A percentile compares a stretch with the other conserved stretches of the same genome.
Evolutionary conservation across 2,113 vertebrate species (phyloP).

Genomic region (Nothoprocta perdicaria): DNA sequence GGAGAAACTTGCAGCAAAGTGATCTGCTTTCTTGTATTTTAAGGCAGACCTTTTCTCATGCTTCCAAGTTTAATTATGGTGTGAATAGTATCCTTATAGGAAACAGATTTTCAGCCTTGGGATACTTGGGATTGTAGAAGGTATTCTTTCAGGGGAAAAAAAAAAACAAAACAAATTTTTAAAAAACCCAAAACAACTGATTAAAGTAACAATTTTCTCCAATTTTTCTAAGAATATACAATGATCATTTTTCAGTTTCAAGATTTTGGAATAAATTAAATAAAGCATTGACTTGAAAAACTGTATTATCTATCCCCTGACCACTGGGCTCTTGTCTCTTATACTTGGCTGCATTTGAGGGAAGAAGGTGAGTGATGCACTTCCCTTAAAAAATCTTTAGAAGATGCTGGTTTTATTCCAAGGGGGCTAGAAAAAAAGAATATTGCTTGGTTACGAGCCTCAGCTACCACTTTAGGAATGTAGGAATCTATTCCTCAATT

Average conservation of each 20-base stretch:
- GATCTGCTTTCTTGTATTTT: background rate
- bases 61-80: slow-evolving; percentile 12
- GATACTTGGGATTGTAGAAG: background rate
- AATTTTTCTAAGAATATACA: background rate
- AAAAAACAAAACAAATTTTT: background rate
- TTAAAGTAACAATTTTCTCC: no score
- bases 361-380: background rate
- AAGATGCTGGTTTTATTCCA: background rate
- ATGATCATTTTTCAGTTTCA: background rate
- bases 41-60: background rate
- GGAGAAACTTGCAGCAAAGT: slow-evolving; percentile 7
- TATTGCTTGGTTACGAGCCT: background rate
- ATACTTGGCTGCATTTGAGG: background rate
- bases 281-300: background rate
- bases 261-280: background rate
- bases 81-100: background rate
- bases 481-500: background rate
- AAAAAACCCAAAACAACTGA: no score
- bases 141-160: background rate
- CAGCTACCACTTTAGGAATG: background rate
- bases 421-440: background rate
- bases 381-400: background rate
- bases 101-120: background rate
- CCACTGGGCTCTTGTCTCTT: background rate
- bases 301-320: background rate